These are phyloP conservation scores for Fundulus diaphanus DNA, from an alignment of 2,797 vertebrate species.

Conservation along the genomic window DNA sequence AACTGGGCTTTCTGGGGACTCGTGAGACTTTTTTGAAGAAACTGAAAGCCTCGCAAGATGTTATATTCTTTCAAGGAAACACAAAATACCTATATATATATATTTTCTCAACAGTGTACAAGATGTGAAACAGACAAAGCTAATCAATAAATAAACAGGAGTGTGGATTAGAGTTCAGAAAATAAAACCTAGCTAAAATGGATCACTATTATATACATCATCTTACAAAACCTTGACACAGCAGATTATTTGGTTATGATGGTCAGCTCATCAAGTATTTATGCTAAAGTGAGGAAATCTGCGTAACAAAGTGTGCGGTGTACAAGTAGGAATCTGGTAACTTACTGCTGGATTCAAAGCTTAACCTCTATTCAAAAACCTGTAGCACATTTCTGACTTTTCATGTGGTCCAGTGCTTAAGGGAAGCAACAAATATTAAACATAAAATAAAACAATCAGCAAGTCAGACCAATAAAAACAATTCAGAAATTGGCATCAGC, in stretches of 20 bases:
- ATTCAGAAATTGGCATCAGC: background rate
- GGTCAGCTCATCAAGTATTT: background rate
- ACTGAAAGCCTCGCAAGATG: background rate
- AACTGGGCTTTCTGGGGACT: background rate
- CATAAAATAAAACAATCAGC: background rate
- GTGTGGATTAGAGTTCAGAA: constrained; percentile 23
- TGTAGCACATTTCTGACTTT: background rate
- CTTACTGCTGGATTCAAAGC: background rate
- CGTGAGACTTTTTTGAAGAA: background rate
- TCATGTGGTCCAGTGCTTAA: background rate
- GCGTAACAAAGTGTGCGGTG: background rate
- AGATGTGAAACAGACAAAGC: constrained; percentile 7
- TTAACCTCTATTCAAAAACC: background rate
- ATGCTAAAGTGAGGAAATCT: background rate
- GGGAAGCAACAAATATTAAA: too few relatives aligned
- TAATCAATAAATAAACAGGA: constrained; percentile 34
- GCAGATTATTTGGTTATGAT: background rate
- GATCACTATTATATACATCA: constrained; percentile 44
- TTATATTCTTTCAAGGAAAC: background rate
- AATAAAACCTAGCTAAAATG: constrained; percentile 16
- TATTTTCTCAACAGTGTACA: background rate
- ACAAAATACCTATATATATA: background rate
- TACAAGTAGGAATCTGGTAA: background rate
- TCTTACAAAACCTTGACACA: constrained; percentile 23
- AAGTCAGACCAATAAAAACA: background rate